These are phyloP conservation scores for Tipula vernalis DNA, from an alignment of 2,888 invertebrate genomes.

Conservation along the genomic window DNA sequence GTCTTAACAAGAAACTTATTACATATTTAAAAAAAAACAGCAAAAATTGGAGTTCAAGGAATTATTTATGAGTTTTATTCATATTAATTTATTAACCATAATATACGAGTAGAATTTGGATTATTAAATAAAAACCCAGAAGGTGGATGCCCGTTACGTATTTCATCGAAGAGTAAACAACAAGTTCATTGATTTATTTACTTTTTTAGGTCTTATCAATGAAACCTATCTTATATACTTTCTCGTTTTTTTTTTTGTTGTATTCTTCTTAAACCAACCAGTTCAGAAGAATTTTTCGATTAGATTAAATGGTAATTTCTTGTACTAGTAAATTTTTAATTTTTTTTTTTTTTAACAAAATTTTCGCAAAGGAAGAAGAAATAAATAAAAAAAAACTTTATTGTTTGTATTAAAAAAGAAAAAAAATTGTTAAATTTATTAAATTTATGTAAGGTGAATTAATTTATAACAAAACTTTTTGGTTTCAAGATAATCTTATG, in stretches of 20 bases:
- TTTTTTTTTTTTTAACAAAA: background rate
- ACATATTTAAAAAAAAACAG: background rate
- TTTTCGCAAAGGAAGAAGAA: background rate
- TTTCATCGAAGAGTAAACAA: background rate
- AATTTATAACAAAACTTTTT: background rate
- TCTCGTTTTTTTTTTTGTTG: background rate
- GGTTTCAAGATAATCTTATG: background rate
- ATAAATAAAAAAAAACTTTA: background rate
- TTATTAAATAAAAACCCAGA: background rate
- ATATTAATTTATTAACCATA: background rate
- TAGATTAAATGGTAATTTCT: slow-evolving; percentile 4
- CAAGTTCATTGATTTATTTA: slow-evolving; percentile 4
- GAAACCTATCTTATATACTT: background rate
- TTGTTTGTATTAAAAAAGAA: background rate
- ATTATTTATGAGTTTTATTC: background rate
- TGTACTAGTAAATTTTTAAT: background rate
- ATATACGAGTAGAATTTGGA: background rate
- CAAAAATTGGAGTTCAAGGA: background rate
- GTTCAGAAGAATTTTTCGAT: background rate
- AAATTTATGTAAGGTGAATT: slow-evolving; percentile 4
- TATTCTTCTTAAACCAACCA: background rate
- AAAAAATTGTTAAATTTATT: background rate
- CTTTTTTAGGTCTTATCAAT: background rate
- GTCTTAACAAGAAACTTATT: background rate
- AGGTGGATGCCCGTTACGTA: background rate